Base-by-base conservation (phyloP, 2,113 vertebrate genomes). In the Chlamydotis undulata region DNA sequence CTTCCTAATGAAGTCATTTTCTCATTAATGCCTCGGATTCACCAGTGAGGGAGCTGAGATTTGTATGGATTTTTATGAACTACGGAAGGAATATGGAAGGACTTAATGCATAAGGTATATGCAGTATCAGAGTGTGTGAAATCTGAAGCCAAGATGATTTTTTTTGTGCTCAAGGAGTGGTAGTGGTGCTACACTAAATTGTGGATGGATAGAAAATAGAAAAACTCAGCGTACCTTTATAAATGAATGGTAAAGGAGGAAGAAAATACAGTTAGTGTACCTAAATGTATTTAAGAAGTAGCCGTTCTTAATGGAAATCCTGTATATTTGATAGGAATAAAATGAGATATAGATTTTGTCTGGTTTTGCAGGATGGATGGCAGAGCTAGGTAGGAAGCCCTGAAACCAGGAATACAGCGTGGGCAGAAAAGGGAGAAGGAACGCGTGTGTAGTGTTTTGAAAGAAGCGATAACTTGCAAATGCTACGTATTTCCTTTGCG, bases 1-100 rank as follows among this genome's bases (percentile, higher is more conserved):
- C 67, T 81, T 93, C 12, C 76, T 93, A 93, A 93, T 83, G 64
- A 94, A 95, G 19, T 67, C 7, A 29, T 94, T 86, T 90, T 68
- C 60, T 90, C 64, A 49, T 93, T 90, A 84, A 59, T 90, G 19
- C 31, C n/a, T 90, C 50, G 47, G 75, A 57, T 94, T 81, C 65
- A 56, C 43, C 33, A 60, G 19, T 39, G 68, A 53, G 11, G 19
- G 65, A 92, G 23, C 3, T 63, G 69, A 89, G 47, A n/a, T 70
- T 57, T 89, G 39, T 53, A 68, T 83, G 60, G 69, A 50, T 69
- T 92, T 91, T 78, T 41, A 68, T 73, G 39, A 92, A 33, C 29
- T 71, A 3, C 41, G 55, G 60, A 63, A 76, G 31, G 50, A 82
- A 50, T 56, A 81, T 50, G 55, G 57, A 53, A 94, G 39, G 61